These are phyloP conservation scores for Dexiosoma caninum DNA, from an alignment of 2,888 invertebrate species.

Conservation along the genomic window DNA sequence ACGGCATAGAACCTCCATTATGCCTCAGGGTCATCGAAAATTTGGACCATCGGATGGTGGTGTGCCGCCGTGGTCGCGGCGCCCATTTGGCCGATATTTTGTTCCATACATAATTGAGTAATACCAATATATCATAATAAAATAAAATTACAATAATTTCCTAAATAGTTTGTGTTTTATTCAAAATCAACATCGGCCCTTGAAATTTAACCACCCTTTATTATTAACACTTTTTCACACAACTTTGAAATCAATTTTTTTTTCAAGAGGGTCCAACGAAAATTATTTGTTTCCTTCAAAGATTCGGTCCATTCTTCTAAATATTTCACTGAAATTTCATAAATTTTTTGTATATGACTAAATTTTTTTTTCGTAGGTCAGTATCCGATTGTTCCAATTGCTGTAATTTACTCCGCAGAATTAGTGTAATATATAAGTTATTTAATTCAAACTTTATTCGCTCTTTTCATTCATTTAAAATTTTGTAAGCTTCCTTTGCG, in stretches of 20 bases:
- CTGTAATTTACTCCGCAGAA: slow-evolving; percentile 41
- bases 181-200: no score
- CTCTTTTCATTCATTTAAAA: slow-evolving; percentile 27
- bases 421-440: slow-evolving; percentile 46
- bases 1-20: no score
- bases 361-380: slow-evolving; percentile 37
- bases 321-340: slow-evolving; percentile 23
- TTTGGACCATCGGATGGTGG: no score
- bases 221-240: no score
- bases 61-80: no score
- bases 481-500: slow-evolving; percentile 45
- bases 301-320: slow-evolving; percentile 37
- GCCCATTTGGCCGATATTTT: no score
- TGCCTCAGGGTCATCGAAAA: no score
- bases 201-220: no score
- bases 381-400: slow-evolving; percentile 42
- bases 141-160: no score
- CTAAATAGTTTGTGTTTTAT: no score
- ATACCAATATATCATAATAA: no score
- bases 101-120: no score
- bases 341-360: slow-evolving; percentile 25
- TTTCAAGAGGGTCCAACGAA: slow-evolving; percentile 28
- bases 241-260: slow-evolving; percentile 25
- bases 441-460: slow-evolving; percentile 34
- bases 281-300: slow-evolving; percentile 45